These are phyloP conservation scores for Labeo catla DNA, from an alignment of 2,113 vertebrate genomes.

Conservation along the genomic window DNA sequence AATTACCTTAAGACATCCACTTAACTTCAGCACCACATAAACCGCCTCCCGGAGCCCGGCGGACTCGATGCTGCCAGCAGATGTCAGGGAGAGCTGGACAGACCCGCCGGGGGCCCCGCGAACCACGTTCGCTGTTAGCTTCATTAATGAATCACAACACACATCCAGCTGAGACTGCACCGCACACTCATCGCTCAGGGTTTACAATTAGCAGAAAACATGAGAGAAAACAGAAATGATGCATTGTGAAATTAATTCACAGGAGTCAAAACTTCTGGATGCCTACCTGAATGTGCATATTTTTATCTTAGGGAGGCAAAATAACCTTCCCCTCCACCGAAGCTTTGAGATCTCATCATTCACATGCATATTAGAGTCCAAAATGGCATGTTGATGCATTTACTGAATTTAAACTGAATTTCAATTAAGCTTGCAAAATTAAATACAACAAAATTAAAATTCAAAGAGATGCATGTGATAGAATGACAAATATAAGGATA, in stretches of 20 bases:
- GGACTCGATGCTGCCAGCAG: conserved; percentile 63
- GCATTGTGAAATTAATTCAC: neutral
- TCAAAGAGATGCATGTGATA: too few relatives aligned
- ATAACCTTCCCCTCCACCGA: neutral
- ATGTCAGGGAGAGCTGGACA: conserved; percentile 65
- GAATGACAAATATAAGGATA: too few relatives aligned
- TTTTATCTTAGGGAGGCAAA: neutral
- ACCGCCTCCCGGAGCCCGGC: conserved; percentile 67
- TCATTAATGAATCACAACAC: conserved; percentile 69
- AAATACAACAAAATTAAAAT: too few relatives aligned
- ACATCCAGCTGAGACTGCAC: conserved; percentile 29
- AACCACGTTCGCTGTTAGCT: neutral
- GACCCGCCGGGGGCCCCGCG: neutral
- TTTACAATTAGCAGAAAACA: neutral
- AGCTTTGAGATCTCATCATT: neutral
- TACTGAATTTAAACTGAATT: neutral
- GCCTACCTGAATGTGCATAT: neutral
- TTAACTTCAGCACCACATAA: conserved; percentile 69
- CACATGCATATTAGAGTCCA: neutral
- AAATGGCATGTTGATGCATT: neutral
- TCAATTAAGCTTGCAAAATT: too few relatives aligned
- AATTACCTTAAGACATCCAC: conserved; percentile 78
- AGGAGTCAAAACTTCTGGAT: neutral
- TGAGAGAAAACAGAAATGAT: neutral
- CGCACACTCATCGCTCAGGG: too few relatives aligned